Base-by-base conservation (phyloP, 2,113 vertebrate species). In the Cinclus cinclus region DNA sequence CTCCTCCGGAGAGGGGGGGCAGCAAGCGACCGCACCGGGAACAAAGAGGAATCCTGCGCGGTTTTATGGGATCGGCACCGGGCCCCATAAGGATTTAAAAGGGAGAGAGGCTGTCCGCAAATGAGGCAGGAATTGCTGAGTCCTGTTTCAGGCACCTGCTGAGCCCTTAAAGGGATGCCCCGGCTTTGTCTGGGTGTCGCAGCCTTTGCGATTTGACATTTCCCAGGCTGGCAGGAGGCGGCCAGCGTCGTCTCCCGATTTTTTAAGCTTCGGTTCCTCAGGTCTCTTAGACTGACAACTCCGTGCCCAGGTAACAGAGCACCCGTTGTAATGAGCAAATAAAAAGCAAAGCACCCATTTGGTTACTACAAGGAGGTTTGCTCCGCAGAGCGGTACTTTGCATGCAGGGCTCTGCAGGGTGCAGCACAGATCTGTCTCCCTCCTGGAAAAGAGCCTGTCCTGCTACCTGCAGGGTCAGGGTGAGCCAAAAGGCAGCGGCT, bases 171-270 rank as follows among this genome's bases (percentile, higher is more conserved):
- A 59, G 62, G 10, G 9, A 1, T 39, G 9, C 7, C 35, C n/a
- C 6, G 31, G 15, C n/a, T 17, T 0, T 2, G 2, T 6, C 19
- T 5, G 1, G 13, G 24, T 20, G 13, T 74, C 4, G 0, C 18
- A 6, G 35, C 15, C 39, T 7, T 6, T 8, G 13, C 1, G 5
- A 9, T 16, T 1, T 15, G 60, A 7, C 23, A 3, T 55, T 28
- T 33, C 47, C 44, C 67, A 6, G 35, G 52, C 5, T 53, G 24
- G 46, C 46, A 16, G 6, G 13, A 55, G 49, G 58, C 27, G 3
- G 39, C 30, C 41, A 21, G n/a, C 6, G 1, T 4, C 15, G 3
- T 8, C 74, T 39, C 50, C 33, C 7, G 19, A 1, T 25, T 6
- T 11, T 16, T 35, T 11, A 10, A 10, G 10, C 47, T 33, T 37